Conservation (phyloP, 2,888 invertebrate species). For the Teleogryllus oceanicus region DNA sequence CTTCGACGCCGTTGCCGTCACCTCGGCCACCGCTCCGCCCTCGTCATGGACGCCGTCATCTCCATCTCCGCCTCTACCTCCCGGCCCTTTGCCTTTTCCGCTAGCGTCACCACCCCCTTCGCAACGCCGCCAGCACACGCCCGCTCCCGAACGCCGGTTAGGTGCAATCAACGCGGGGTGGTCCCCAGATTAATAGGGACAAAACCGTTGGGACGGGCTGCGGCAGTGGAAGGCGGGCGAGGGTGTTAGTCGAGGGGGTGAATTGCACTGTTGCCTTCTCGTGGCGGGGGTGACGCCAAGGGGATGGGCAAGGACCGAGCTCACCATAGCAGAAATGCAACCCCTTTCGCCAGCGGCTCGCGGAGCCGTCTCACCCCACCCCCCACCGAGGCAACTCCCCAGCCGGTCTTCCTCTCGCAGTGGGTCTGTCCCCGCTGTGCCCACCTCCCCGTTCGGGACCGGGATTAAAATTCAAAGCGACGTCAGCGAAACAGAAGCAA, state of each 20-base stretch:
- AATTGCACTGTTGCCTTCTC: background rate
- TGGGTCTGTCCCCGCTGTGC: too few species aligned
- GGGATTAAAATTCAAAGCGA: constrained; percentile 18
- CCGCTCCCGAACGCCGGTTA: background rate
- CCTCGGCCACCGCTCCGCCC: too few species aligned
- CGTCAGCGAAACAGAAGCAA: background rate
- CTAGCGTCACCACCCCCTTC: background rate
- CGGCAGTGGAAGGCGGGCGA: background rate
- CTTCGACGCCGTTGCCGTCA: too few species aligned
- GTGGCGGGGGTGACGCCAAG: background rate
- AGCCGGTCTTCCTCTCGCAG: too few species aligned
- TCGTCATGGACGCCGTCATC: too few species aligned
- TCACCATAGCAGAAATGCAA: background rate
- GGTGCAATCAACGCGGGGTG: constrained; percentile 10
- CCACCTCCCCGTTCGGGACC: background rate
- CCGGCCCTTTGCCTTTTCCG: too few species aligned
- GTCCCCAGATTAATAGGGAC: constrained; percentile 10
- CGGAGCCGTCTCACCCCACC: too few species aligned
- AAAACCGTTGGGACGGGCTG: background rate
- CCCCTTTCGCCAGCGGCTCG: background rate
- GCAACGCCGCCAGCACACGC: background rate
- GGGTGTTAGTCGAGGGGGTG: background rate
- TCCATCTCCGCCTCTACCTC: too few species aligned
- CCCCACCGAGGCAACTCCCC: too few species aligned
- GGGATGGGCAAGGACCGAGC: background rate